Evolutionary conservation across 2,797 vertebrate genomes (phyloP), one percentile per base, ranked within the genome.

Genomic region (Channallabes apus): DNA sequence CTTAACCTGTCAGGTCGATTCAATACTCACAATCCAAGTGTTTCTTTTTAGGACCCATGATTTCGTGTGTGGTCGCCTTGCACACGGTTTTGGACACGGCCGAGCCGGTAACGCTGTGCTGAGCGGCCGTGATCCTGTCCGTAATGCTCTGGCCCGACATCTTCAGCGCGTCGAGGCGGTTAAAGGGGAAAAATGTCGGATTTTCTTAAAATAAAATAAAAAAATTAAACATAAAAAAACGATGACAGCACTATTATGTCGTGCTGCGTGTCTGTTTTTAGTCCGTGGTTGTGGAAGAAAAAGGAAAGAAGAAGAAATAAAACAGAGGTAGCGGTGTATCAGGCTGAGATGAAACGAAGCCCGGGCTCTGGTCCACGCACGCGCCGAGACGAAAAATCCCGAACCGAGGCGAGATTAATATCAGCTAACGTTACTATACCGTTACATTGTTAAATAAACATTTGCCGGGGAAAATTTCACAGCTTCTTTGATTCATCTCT

Each of bases 61-160:
- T 94, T 93, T 98, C 97, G 87, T 97, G 95, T 14, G 96, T 99
- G 69, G 97, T 99, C 77, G 97, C 97, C 94, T 97, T 95, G 92
- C 97, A 97, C 81, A 98, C 97, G 69, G 97, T 97, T 90, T 98
- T 99, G 64, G 97, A 95, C 79, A 95, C 93, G 22, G 96, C 96
- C 61, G 95, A 98, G 86, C 98, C 97, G 91, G 97, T 99, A 90
- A 98, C 96, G 83, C 97, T 98, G 95, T 98, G 97, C 94, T 98
- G 97, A 89, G 97, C 97, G 92, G 97, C 97, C 65, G 97, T 95
- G 93, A 98, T 97, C 93, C 97, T 91, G 95, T 98, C 97, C 62
- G 97, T 98, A 92, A 98, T 96, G 89, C 96, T 97, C 95, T 98
- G 97, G 75, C 97, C 97, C 93, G 97, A 98, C 97, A 98, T 98